Percentiles rank a stretch among this genome's conserved stretches.
These are phyloP conservation scores for Vulpes ferrilata DNA, from an alignment of 2,113 vertebrate species.

Conservation along the genomic window DNA sequence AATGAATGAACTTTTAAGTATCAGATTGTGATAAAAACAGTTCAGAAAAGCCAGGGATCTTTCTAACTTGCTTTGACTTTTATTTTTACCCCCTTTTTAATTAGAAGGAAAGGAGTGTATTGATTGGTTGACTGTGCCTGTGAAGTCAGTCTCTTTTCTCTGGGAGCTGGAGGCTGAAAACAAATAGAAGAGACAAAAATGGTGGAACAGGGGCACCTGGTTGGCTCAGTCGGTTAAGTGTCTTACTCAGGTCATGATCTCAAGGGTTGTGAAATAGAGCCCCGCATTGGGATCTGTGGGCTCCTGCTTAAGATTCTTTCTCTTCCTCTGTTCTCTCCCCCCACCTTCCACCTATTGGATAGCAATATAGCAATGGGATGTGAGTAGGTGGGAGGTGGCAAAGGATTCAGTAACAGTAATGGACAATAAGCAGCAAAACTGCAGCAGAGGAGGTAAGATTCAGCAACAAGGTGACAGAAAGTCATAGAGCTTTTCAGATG, in stretches of 20 bases:
- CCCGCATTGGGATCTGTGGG: neutral
- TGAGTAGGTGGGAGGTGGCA: neutral
- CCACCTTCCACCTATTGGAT: neutral
- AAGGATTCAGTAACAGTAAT: neutral
- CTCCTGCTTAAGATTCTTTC: neutral
- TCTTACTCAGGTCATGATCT: neutral
- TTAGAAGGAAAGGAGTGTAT: constrained; percentile 3
- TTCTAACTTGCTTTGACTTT: neutral
- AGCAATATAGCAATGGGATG: neutral
- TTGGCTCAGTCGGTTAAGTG: neutral
- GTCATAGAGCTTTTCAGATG: neutral
- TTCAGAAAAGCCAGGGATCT: constrained; percentile 49
- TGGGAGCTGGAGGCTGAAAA: constrained; percentile 27
- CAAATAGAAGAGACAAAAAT: neutral
- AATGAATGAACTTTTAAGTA: neutral
- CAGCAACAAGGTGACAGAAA: neutral
- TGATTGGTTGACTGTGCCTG: neutral
- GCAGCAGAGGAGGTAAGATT: neutral
- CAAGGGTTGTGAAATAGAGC: neutral
- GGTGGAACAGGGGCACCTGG: neutral
- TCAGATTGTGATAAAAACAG: constrained; percentile 9
- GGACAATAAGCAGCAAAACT: neutral
- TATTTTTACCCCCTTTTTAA: neutral
- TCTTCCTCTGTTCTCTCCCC: neutral
- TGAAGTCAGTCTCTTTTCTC: constrained; percentile 42